These are phyloP conservation scores for Bacillus rossius DNA, from an alignment of 1,140 invertebrate species.

Conservation along the genomic window DNA sequence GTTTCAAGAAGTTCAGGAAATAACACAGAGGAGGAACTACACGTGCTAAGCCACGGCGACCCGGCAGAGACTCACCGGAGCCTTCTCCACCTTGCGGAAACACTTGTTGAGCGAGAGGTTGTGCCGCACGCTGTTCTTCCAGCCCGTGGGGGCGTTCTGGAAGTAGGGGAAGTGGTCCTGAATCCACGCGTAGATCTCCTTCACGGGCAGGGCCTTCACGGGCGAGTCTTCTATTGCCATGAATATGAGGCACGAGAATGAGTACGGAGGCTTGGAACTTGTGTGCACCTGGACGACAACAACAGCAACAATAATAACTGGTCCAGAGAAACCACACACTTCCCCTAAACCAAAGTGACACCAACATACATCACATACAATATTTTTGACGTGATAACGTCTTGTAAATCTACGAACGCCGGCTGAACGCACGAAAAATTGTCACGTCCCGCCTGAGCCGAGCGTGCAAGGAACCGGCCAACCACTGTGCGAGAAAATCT, in stretches of 20 bases:
- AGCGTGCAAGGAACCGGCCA: too few species aligned
- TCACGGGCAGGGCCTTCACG: conserved; percentile 70
- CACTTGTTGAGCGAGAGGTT: conserved; percentile 96
- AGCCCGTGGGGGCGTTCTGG: conserved; percentile 90
- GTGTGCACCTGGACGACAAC: conserved; percentile 57
- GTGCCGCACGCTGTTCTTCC: conserved; percentile 97
- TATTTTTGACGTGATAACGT: too few species aligned
- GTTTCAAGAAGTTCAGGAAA: too few species aligned
- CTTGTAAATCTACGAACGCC: too few species aligned
- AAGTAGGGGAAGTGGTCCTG: conserved; percentile 96
- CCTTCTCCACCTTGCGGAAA: conserved; percentile 93
- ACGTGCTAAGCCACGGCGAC: too few species aligned
- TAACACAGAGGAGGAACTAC: too few species aligned
- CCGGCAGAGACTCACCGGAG: conserved; percentile 58
- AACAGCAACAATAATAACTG: background rate
- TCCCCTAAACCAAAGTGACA: too few species aligned
- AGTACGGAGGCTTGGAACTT: conserved; percentile 89
- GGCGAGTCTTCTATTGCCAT: conserved; percentile 94
- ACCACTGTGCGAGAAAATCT: too few species aligned
- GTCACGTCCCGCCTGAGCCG: too few species aligned
- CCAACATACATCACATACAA: too few species aligned
- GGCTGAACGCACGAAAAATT: too few species aligned
- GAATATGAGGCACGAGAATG: conserved; percentile 93
- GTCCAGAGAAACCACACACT: background rate
- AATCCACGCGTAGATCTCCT: conserved; percentile 98